Evolutionary conservation across 2,888 invertebrate genomes (phyloP), one percentile per base, ranked within the genome.

Genomic region (Melinaea menophilus): DNA sequence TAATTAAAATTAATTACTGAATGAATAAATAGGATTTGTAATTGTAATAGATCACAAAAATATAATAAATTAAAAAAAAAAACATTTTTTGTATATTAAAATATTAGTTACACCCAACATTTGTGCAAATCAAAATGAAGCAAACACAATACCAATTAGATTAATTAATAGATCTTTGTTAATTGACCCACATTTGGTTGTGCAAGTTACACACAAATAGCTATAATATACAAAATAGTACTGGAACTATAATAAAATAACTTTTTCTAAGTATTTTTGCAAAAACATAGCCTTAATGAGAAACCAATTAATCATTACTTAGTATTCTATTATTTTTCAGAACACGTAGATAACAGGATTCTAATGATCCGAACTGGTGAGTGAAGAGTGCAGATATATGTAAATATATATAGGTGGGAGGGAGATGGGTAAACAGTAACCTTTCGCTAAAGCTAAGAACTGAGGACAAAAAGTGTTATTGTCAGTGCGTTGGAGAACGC

Each of bases 261-360:
- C 31, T 31, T 51, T 31, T 51, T 51, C 51, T 22, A 51, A 51
- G 41, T 9, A 9, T 9, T 9, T 5, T 9, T 41, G 11, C 41
- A 41, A 33, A 31, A 41, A 59, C 41, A 41, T 37, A 47, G 0
- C 37, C 31, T 4, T 51, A 31, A 51, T 51, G 9, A 41, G 7
- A 5, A 51, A 11, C 9, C 31, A 51, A 51, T 51, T 51, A 51
- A 31, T 11, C 9, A 51, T 31, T 31, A 31, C 31, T 31, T n/a
- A 45, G 41, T 67, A 63, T 70, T 62, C 69, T 73, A 84, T 87
- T 84, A 73, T 79, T 80, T 87, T 85, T 81, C 85, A 78, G 76
- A 82, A 80, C 87, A 86, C 84, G 88, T 86, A 83, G 73, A 86
- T 88, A 89, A 90, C 88, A 87, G 87, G 89, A 88, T 88, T 75